Conservation (phyloP, 2,113 vertebrate species). For the Cyanistes caeruleus region DNA sequence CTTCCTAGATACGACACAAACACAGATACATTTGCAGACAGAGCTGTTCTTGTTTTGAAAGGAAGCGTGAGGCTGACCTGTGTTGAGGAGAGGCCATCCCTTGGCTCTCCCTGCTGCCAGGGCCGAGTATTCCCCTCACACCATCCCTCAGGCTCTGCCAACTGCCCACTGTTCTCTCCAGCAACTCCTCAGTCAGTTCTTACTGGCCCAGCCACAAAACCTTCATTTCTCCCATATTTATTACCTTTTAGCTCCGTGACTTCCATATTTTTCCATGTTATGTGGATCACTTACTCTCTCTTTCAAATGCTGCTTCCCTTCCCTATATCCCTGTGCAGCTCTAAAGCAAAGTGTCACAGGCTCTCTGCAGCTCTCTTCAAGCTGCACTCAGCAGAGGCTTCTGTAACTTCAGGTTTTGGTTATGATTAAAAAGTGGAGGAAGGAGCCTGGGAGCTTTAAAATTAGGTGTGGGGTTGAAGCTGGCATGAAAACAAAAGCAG, state of each 20-base stretch:
- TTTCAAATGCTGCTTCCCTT: neutral
- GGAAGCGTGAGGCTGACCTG: neutral
- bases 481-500: constrained; percentile 48
- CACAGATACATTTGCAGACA: constrained; percentile 1
- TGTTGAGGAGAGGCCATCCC: fast-evolving
- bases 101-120: neutral
- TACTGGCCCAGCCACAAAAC: fast-evolving
- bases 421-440: neutral
- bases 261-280: neutral
- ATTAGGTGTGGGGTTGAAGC: neutral
- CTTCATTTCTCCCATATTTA: neutral
- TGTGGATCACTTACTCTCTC: neutral
- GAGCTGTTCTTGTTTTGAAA: constrained; percentile 37
- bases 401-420: neutral
- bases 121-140: neutral
- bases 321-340: neutral
- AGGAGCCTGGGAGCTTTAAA: neutral
- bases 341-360: neutral
- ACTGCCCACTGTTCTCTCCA: fast-evolving
- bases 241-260: fast-evolving
- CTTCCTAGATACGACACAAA: constrained; percentile 57
- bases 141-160: neutral
- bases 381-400: neutral
- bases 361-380: neutral
- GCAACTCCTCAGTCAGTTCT: fast-evolving